A percentile compares a stretch with the other conserved stretches of the same genome.
Conservation (phyloP, 2,888 invertebrate genomes). For the Sicus ferrugineus region DNA sequence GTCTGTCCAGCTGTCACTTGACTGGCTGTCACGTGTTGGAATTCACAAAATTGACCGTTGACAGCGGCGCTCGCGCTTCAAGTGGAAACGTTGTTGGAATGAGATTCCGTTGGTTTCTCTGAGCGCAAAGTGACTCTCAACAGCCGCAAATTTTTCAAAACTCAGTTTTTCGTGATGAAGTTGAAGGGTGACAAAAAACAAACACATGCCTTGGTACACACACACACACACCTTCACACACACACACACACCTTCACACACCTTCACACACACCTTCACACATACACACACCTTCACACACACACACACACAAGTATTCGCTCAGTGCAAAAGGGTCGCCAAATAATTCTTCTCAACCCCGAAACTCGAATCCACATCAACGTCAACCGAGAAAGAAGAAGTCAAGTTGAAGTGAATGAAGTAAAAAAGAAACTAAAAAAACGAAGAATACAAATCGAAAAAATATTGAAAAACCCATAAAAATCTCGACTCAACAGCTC, state of each 20-base stretch:
- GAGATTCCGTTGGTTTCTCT: not conserved
- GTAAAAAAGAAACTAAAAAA: not conserved
- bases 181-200: not conserved
- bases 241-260: not conserved
- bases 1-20: slow-evolving; percentile 14
- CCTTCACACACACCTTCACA: not conserved
- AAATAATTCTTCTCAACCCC: not conserved
- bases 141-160: too few species aligned
- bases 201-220: not conserved
- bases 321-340: slow-evolving; percentile 4
- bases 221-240: not conserved
- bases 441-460: not conserved
- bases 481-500: too few species aligned
- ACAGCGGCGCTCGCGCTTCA: not conserved
- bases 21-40: slow-evolving; percentile 17
- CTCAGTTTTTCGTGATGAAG: not conserved
- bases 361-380: not conserved
- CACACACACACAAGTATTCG: not conserved
- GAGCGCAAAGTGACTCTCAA: not conserved
- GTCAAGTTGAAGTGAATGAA: not conserved
- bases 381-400: not conserved
- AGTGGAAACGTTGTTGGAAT: not conserved
- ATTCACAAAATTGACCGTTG: slow-evolving; percentile 25
- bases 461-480: not conserved
- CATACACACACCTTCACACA: not conserved